Evolutionary conservation across 1,140 invertebrate species (phyloP).

Genomic region (Eurosta solidaginis): DNA sequence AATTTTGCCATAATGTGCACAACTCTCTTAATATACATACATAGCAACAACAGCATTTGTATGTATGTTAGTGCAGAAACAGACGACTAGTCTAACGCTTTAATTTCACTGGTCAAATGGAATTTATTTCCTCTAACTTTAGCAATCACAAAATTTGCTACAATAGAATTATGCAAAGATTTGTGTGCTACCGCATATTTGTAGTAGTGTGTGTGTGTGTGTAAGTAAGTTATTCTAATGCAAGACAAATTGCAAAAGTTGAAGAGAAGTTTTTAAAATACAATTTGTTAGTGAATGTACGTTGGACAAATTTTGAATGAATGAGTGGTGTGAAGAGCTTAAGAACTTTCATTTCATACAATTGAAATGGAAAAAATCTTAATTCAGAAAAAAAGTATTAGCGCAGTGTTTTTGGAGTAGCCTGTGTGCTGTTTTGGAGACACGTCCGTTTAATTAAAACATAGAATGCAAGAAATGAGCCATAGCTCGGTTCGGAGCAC

Average conservation of each 20-base stretch:
- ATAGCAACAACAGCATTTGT: background rate
- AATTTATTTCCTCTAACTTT: constrained; percentile 17
- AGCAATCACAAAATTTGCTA: background rate
- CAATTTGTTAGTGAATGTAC: background rate
- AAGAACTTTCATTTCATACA: background rate
- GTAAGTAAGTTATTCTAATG: background rate
- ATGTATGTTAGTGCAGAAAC: background rate
- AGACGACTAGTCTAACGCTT: background rate
- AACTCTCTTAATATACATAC: constrained; percentile 17
- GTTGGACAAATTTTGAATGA: background rate
- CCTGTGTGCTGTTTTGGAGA: too few species aligned
- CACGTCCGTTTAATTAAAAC: too few species aligned
- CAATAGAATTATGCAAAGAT: constrained; percentile 7
- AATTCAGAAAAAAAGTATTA: background rate
- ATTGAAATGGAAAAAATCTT: background rate
- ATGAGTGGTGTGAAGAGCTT: background rate
- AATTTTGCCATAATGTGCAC: background rate
- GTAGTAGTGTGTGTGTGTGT: background rate
- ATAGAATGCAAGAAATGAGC: too few species aligned
- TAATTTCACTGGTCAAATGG: constrained; percentile 14
- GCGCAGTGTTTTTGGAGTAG: too few species aligned
- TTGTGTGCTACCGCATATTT: background rate
- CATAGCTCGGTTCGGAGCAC: too few species aligned
- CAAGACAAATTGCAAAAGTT: constrained; percentile 20
- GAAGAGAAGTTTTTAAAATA: background rate